phyloP scores from a whole-genome alignment of 1,140 invertebrate genomes.

The Drosophila sproati region DNA sequence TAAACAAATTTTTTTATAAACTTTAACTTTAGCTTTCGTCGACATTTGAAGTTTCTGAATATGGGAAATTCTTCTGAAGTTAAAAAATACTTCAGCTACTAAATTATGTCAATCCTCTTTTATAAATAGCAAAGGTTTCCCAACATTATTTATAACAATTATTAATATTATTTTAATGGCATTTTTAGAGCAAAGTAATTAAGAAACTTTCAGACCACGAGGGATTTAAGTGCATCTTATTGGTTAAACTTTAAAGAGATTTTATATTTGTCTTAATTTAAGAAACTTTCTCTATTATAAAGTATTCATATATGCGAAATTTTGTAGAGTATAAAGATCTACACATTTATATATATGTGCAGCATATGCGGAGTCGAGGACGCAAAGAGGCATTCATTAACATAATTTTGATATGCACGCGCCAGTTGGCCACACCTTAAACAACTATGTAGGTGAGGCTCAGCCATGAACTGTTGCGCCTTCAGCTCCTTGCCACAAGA shows the following conservation, averaged over 20 bases:
- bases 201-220: too few species aligned
- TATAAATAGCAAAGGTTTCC: too few species aligned
- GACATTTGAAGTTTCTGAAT: too few species aligned
- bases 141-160: too few species aligned
- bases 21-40: too few species aligned
- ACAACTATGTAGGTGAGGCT: slow-evolving; percentile 14
- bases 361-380: slow-evolving; percentile 24
- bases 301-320: not conserved
- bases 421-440: slow-evolving; percentile 60
- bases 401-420: slow-evolving; percentile 76
- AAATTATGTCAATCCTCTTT: too few species aligned
- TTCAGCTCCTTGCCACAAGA: slow-evolving; percentile 6
- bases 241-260: too few species aligned
- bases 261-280: not conserved
- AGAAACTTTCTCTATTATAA: not conserved
- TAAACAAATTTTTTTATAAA: too few species aligned
- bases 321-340: not conserved
- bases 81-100: too few species aligned
- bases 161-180: too few species aligned
- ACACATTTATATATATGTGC: not conserved
- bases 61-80: too few species aligned
- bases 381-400: slow-evolving; percentile 61
- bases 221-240: too few species aligned
- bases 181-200: not conserved
- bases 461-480: slow-evolving; percentile 6